A percentile compares a stretch with the other conserved stretches of the same genome.
phyloP scores from a whole-genome alignment of 2,888 invertebrate species.

The Hirtodrosophila cameraria region DNA sequence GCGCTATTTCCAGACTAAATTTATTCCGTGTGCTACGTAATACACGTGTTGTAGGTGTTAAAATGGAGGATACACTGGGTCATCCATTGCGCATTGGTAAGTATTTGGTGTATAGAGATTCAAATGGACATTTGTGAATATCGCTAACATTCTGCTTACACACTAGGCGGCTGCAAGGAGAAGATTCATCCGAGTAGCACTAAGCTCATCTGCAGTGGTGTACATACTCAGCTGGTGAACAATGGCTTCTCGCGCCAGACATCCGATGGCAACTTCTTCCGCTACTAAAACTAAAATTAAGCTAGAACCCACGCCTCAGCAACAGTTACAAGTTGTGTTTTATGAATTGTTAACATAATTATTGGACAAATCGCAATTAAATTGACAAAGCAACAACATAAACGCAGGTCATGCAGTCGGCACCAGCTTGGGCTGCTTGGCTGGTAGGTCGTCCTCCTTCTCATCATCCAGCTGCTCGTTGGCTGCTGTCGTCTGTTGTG shows the following conservation, averaged over 20 bases:
- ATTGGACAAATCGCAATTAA: constrained; percentile 37
- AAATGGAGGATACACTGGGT: constrained; percentile 81
- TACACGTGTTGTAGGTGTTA: constrained; percentile 83
- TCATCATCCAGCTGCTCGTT: not conserved
- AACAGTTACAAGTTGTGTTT: not conserved
- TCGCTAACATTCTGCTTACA: too few species aligned
- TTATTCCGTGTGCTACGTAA: constrained; percentile 88
- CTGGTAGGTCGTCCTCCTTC: constrained; percentile 27
- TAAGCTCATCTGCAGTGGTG: constrained; percentile 92
- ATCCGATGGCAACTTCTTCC: constrained; percentile 89
- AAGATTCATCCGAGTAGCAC: constrained; percentile 89
- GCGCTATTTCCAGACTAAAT: constrained; percentile 70
- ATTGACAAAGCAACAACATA: constrained; percentile 33
- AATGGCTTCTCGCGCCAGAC: constrained; percentile 92
- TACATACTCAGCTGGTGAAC: constrained; percentile 91
- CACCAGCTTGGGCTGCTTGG: constrained; percentile 70
- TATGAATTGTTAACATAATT: constrained; percentile 6
- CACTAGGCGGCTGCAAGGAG: constrained; percentile 87
- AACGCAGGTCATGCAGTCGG: constrained; percentile 52
- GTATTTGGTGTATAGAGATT: not conserved
- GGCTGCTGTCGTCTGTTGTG: constrained; percentile 8
- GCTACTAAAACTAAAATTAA: too few species aligned
- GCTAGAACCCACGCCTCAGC: not conserved
- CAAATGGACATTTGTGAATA: too few species aligned
- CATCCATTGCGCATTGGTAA: constrained; percentile 85